Base-by-base conservation (phyloP, 2,113 vertebrate species). In the Dascyllus trimaculatus region DNA sequence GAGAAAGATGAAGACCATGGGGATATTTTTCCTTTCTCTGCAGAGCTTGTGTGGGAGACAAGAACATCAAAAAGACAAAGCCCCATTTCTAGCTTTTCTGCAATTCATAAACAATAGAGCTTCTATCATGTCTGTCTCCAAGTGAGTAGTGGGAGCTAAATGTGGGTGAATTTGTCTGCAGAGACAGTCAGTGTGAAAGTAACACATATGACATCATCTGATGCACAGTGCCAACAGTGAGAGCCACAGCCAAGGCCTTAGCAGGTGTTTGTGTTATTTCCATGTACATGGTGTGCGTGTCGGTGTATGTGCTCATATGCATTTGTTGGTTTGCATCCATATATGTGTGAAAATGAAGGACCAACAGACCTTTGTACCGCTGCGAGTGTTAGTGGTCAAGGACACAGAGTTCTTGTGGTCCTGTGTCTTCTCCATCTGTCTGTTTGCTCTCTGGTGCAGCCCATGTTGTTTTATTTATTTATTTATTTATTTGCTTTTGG, bases 401-500 rank as follows among this genome's bases (percentile, higher is more conserved):
- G 85, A 90, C 84, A 35, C 26, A 13, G 64, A 71, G 69, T 78
- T 64, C 70, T 73, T 4, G 58, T 70, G 71, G 81, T 80, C 84
- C 90, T 15, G 80, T 43, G 87, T 88, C 87, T 74, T 64, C 19
- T 80, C 92, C 91, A 87, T 91, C 90, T 93, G 92, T 84, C 73
- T 11, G 0, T 78, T 63, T 75, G 51, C 43, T 69, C 67, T 77
- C 29, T 48, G 51, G 75, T 80, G 62, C 32, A 32, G 46, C 25
- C 71, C 46, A 9, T 70, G 61, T 71, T 49, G 72, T 64, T 53
- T 38, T 8, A 1, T 35, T 35, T 35, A 8, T 35, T 9, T 9
- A 35, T 35, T 35, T 29, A 29, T 29, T 65, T 48, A 26, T 35
- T 45, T 57, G 43, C 45, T 18, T 72, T 5, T 57, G 17, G 14